Conservation (phyloP, 1,140 invertebrate species). For the Drosophila erecta region DNA sequence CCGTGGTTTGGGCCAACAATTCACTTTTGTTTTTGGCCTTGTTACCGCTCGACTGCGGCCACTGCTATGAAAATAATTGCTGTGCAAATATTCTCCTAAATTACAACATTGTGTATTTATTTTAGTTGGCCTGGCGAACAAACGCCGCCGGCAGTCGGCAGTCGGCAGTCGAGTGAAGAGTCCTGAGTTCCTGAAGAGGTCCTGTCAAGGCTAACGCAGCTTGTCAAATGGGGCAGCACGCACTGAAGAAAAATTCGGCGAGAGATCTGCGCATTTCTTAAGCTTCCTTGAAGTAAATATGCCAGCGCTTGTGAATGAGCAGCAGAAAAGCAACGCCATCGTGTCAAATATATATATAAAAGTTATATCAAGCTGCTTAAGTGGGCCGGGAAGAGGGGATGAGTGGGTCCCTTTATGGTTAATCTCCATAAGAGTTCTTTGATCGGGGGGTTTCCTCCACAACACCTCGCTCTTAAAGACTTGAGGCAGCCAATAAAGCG, state of each 20-base stretch:
- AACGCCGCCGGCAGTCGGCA: conserved; percentile 40
- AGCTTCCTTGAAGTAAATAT: no score
- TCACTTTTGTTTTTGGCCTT: conserved; percentile 75
- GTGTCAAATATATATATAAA: no score
- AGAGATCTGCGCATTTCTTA: no score
- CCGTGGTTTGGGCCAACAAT: conserved; percentile 53
- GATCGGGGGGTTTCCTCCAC: no score
- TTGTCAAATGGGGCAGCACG: conserved; percentile 16
- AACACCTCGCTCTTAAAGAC: conserved; percentile 11
- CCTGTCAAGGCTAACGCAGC: conserved; percentile 41
- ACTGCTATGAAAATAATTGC: conserved; percentile 74
- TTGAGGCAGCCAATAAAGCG: conserved; percentile 39
- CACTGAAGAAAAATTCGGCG: conserved; percentile 14
- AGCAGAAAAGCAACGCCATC: no score
- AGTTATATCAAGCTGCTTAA: no score
- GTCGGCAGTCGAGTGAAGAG: conserved; percentile 37
- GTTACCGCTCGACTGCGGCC: conserved; percentile 45
- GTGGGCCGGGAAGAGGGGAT: no score
- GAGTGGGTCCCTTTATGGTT: no score
- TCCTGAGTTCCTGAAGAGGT: conserved; percentile 32
- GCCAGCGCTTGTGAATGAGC: no score
- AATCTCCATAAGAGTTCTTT: neutral
- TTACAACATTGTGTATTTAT: conserved; percentile 78
- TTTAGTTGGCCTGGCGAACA: conserved; percentile 61
- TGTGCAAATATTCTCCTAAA: conserved; percentile 76